These are phyloP conservation scores for Menidia menidia DNA, from an alignment of 2,797 vertebrate species.

Conservation along the genomic window DNA sequence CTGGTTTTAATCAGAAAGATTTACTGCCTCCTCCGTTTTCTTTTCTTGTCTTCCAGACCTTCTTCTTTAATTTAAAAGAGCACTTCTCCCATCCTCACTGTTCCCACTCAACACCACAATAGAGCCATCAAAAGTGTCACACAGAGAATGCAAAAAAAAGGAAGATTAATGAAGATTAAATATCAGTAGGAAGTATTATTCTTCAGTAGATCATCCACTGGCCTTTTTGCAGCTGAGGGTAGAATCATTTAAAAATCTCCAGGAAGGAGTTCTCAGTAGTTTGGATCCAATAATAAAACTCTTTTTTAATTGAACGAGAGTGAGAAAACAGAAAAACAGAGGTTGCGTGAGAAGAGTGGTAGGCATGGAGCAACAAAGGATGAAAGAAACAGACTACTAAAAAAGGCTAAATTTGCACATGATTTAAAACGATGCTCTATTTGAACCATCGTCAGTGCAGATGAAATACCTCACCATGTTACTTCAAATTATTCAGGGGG, in stretches of 20 bases:
- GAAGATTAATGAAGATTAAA: conserved; percentile 42
- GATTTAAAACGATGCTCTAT: conserved; percentile 20
- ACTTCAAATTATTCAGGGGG: conserved; percentile 44
- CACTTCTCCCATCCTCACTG: conserved; percentile 41
- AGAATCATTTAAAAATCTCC: conserved; percentile 26
- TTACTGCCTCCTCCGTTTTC: conserved; percentile 67
- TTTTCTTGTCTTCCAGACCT: conserved; percentile 41
- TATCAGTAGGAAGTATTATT: conserved; percentile 44
- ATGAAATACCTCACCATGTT: conserved; percentile 35
- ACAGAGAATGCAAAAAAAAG: conserved; percentile 11
- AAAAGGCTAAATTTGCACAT: conserved; percentile 22
- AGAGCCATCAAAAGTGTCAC: conserved; percentile 57
- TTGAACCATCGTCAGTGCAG: conserved; percentile 15
- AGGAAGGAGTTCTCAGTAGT: conserved; percentile 38
- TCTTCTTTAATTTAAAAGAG: conserved; percentile 58
- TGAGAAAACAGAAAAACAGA: conserved; percentile 13
- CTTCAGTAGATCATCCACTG: conserved; percentile 24
- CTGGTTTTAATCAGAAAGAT: conserved; percentile 80
- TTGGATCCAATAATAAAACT: conserved; percentile 40
- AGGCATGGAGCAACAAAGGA: conserved; percentile 23
- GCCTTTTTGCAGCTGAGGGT: conserved; percentile 10
- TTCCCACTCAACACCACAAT: conserved; percentile 61
- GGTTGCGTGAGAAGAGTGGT: conserved; percentile 26
- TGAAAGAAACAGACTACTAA: neutral
- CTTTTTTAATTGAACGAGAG: neutral